A percentile compares a stretch with the other conserved stretches of the same genome.
Evolutionary conservation across 2,888 invertebrate genomes (phyloP).

Genomic region (Lottia gigantea): DNA sequence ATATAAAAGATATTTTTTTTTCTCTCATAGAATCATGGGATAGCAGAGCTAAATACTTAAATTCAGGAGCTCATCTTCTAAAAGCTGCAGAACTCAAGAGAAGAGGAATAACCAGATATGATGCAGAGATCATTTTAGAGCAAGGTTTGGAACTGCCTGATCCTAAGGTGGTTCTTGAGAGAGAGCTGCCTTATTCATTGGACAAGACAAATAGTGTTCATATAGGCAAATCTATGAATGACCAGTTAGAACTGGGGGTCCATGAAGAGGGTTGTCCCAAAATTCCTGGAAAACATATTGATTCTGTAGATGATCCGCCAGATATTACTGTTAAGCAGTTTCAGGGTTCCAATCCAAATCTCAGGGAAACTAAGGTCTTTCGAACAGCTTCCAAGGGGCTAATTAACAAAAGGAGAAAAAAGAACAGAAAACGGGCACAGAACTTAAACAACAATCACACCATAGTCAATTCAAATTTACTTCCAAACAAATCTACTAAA

Average conservation of each 20-base stretch:
- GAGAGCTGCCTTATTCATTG: constrained; percentile 11
- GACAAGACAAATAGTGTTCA: constrained; percentile 5
- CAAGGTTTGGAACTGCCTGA: constrained; percentile 61
- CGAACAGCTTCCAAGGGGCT: not conserved
- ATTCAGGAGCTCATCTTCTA: constrained; percentile 61
- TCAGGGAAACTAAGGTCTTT: constrained; percentile 4
- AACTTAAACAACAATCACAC: not conserved
- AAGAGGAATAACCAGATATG: constrained; percentile 64
- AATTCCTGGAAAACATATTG: not conserved
- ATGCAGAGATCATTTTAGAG: constrained; percentile 64
- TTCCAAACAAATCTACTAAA: not conserved
- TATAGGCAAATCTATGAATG: not conserved
- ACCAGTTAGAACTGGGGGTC: not conserved
- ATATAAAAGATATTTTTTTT: constrained; percentile 25
- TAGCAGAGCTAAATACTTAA: constrained; percentile 58
- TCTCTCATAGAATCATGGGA: constrained; percentile 57
- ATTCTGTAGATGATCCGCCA: not conserved
- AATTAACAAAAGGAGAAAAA: not conserved
- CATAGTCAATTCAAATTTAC: not conserved
- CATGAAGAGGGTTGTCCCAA: not conserved
- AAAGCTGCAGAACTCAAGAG: constrained; percentile 60
- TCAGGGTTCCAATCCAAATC: not conserved
- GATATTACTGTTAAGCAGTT: not conserved
- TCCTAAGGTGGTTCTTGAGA: constrained; percentile 31
- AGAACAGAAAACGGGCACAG: not conserved